Base-by-base conservation (phyloP, 1,140 invertebrate genomes). In the Myzus persicae region DNA sequence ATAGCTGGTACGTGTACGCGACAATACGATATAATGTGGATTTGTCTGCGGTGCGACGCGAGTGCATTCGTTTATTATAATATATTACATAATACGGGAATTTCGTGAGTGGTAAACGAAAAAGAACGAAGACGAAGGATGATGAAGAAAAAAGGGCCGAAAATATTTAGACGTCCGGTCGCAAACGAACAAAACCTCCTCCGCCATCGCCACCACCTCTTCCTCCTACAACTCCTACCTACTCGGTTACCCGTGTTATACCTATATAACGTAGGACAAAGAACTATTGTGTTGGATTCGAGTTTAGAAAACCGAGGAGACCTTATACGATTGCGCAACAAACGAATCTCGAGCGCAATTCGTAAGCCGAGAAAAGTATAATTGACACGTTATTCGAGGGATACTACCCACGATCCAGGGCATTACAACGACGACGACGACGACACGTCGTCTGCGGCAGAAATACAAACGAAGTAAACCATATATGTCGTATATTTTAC, bases 271-370 rank as follows among this genome's bases (percentile, higher is more conserved):
- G 46, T 20, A n/a, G 14, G 59, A 76, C 59, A 76, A 76, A 76
- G 59, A 76, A n/a, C 59, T 76, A 76, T 76, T 76, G 59, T 76
- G 59, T n/a, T 76, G 31, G 59, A n/a, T 76, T 76, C 59, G 59
- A 76, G 59, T 76, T 76, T 76, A 76, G 59, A n/a, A 76, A 76
- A 76, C n/a, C 59, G 59, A 76, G 31, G 31, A 76, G 31, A 76
- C 59, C n/a, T 76, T 76, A 67, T 67, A 24, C 31, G 59, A n/a
- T 76, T 76, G 31, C 59, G 31, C 59, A 76, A 76, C 59, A 76
- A n/a, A 76, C 59, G 59, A n/a, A 76, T 76, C 31, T 76, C 59
- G 14, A 76, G 31, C 59, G 14, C 31, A 76, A 76, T 18, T n/a
- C 59, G 59, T n/a, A n/a, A 67, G 31, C 14, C 59, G 31, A 31